Percentiles rank a stretch among this genome's conserved stretches.
These are phyloP conservation scores for Apeltes quadracus DNA, from an alignment of 2,113 vertebrate species.

Conservation along the genomic window DNA sequence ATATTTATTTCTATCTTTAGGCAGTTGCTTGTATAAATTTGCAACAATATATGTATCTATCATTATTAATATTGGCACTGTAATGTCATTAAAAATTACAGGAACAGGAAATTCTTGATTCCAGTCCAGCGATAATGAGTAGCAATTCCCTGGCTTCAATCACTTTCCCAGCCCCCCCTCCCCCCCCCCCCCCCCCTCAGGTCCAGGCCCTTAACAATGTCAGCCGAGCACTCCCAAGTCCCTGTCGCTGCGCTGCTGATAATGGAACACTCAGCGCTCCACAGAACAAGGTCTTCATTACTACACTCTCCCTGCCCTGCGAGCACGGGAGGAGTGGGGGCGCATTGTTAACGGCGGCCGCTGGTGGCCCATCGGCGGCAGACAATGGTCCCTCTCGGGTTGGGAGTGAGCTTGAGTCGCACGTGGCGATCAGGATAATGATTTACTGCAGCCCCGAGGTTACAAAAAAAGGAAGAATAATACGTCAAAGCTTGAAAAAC, in stretches of 20 bases:
- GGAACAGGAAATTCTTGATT: constrained; percentile 79
- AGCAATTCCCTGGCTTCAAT: constrained; percentile 64
- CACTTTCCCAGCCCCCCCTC: constrained; percentile 70
- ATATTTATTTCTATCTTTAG: constrained; percentile 28
- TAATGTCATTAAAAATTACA: constrained; percentile 44
- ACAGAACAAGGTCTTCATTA: constrained; percentile 73
- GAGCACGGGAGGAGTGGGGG: constrained; percentile 27
- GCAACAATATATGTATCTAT: not conserved
- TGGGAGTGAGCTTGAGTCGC: constrained; percentile 40
- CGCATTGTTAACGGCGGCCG: constrained; percentile 57
- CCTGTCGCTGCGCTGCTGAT: constrained; percentile 58
- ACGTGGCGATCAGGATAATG: constrained; percentile 51
- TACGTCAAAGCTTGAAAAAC: constrained; percentile 7
- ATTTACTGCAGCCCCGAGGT: constrained; percentile 35
- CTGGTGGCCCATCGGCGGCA: constrained; percentile 53
- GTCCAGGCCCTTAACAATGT: constrained; percentile 76
- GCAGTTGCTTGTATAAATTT: constrained; percentile 3
- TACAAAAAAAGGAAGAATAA: constrained; percentile 40
- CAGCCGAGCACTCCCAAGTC: constrained; percentile 68
- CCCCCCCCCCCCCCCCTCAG: constrained; percentile 67
- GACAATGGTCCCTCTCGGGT: constrained; percentile 55
- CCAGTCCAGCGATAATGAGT: constrained; percentile 78
- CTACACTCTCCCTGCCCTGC: constrained; percentile 61
- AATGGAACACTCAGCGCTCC: constrained; percentile 72
- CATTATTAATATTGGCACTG: constrained; percentile 1